Conservation (phyloP, 1,140 invertebrate species). For the Procambarus clarkii region DNA sequence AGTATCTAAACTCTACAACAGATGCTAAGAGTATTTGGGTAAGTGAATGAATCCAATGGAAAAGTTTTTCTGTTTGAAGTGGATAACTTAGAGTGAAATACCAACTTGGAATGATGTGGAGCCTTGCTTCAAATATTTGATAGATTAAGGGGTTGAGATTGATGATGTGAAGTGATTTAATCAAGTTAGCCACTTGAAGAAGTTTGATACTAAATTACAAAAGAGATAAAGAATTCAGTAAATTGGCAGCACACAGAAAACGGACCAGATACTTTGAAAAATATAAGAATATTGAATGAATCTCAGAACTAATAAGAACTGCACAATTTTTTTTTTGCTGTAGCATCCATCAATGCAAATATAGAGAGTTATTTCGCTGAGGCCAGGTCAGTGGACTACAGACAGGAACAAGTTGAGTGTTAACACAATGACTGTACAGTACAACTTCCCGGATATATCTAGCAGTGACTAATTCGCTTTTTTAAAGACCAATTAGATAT, state of each 20-base stretch:
- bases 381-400: constrained; percentile 32
- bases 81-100: constrained; percentile 3
- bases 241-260: no score
- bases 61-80: neutral
- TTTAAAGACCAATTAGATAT: no score
- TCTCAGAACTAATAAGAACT: constrained; percentile 35
- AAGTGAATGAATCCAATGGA: neutral
- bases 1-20: neutral
- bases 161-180: constrained; percentile 14
- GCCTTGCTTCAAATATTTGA: neutral
- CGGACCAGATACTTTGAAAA: constrained; percentile 30
- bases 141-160: constrained; percentile 21
- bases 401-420: constrained; percentile 41
- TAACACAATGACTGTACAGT: constrained; percentile 46
- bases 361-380: constrained; percentile 8
- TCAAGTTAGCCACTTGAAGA: neutral
- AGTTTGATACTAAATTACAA: neutral
- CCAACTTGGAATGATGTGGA: constrained; percentile 18
- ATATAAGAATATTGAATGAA: constrained; percentile 42
- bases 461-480: no score
- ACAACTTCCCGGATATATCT: neutral
- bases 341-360: constrained; percentile 30
- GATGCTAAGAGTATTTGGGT: neutral
- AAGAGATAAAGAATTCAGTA: no score
- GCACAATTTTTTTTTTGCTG: constrained; percentile 28